Evolutionary conservation across 92 coral and sea anemone genomes (phyloP).

Genomic region (Porites lobata): DNA sequence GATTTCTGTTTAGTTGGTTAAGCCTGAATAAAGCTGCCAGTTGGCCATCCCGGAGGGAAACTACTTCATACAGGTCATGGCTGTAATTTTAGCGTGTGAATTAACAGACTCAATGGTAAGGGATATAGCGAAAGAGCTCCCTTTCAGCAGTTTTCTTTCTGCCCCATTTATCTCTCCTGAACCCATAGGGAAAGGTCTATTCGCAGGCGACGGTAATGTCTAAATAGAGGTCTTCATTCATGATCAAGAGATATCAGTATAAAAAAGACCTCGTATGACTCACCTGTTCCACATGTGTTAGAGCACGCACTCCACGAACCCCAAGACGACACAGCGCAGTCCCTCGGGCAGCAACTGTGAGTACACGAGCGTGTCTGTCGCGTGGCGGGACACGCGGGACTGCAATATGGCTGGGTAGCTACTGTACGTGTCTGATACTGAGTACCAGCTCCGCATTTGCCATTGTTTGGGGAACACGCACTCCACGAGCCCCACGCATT

Average conservation of each 20-base stretch:
- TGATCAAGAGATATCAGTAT: not conserved
- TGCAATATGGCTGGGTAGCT: conserved; percentile 85
- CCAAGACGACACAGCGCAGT: conserved; percentile 86
- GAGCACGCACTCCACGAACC: conserved; percentile 85
- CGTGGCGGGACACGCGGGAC: conserved; percentile 79
- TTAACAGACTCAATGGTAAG: no score
- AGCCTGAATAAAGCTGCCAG: no score
- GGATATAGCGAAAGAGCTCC: no score
- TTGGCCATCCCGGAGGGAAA: no score
- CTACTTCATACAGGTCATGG: no score
- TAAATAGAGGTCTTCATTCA: no score
- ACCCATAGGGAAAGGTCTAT: no score
- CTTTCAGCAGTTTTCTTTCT: no score
- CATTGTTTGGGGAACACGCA: conserved; percentile 78
- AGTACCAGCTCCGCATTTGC: conserved; percentile 89
- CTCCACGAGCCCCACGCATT: conserved; percentile 86
- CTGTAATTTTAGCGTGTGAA: no score
- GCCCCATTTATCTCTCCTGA: no score
- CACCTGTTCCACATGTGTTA: conserved; percentile 89
- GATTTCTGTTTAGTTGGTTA: no score
- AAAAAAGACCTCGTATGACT: not conserved
- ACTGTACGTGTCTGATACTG: conserved; percentile 75
- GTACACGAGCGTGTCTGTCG: conserved; percentile 65
- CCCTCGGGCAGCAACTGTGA: conserved; percentile 95
- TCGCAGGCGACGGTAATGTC: no score